Evolutionary conservation across 2,797 vertebrate genomes (phyloP).

Genomic region (Gadopsis marmoratus): DNA sequence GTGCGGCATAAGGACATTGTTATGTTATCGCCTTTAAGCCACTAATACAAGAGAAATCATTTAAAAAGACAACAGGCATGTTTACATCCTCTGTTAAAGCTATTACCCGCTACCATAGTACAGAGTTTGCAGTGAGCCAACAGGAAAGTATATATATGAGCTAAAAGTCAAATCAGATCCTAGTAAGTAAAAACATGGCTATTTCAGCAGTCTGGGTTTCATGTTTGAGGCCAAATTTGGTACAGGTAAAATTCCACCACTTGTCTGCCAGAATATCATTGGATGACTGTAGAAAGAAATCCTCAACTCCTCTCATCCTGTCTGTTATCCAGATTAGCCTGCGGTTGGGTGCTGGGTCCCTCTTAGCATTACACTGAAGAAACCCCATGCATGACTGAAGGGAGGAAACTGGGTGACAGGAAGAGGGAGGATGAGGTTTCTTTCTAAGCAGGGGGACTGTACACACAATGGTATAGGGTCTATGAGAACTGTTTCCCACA

Average conservation of each 20-base stretch:
- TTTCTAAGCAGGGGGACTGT: slow-evolving; percentile 14
- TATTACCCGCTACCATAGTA: too few species aligned
- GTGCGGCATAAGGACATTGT: slow-evolving; percentile 1
- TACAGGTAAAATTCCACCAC: background rate
- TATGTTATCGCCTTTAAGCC: slow-evolving; percentile 17
- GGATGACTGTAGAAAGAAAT: background rate
- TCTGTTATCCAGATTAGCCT: slow-evolving; percentile 17
- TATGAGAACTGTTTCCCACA: slow-evolving; percentile 21
- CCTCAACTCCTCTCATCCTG: background rate
- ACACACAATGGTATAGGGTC: background rate
- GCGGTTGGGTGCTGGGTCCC: background rate
- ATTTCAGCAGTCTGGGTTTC: slow-evolving; percentile 3
- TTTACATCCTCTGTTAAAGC: slow-evolving; percentile 24
- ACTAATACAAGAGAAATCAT: slow-evolving; percentile 21
- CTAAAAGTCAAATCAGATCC: background rate
- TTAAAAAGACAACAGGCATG: slow-evolving; percentile 31
- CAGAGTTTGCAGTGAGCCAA: background rate
- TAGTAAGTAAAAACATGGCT: background rate
- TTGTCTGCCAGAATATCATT: background rate
- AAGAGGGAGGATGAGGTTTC: slow-evolving; percentile 49
- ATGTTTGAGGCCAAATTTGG: background rate
- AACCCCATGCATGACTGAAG: background rate
- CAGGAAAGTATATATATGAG: background rate
- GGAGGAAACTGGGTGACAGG: slow-evolving; percentile 43
- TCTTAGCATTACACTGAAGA: background rate